Base-by-base conservation (phyloP, 2,113 vertebrate species). In the Corydoras sp. region DNA sequence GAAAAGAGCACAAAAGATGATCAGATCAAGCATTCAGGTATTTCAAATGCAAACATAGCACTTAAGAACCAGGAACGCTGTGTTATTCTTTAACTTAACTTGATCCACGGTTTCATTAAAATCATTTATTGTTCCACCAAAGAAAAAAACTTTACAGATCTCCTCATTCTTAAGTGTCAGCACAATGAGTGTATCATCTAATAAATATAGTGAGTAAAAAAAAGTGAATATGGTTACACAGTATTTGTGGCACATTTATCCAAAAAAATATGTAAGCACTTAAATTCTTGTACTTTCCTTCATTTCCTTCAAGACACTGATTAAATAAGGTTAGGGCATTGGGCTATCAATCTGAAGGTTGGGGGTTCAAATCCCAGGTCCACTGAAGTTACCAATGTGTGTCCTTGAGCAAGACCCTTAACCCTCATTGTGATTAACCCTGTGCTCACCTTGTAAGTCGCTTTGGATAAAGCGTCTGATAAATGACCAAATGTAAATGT, bases 11-110 rank as follows among this genome's bases (percentile, higher is more conserved):
- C 13, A 69, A 73, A 62, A 62, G 65, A 58, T 65, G 68, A 13
- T 76, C 82, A 80, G 82, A 62, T 49, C 76, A 69, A 74, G 76
- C 55, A 55, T n/a, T 61, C 59, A 80, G 30, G 81, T 78, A 86
- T 80, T 84, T 76, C 79, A 86, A 81, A 72, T 79, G 75, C 75
- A 80, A 83, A 75, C 61, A 65, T 55, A 81, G 74, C 53, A 78
- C 48, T 62, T 81, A 76, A 80, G 80, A 84, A 81, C 80, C 1
- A 80, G 62, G 79, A 78, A 69, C 74, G 62, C 48, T 63, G 53
- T 70, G 54, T 73, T 60, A 32, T 4, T 69, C 50, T 48, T n/a
- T 65, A 2, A 7, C 43, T 54, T 32, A 48, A n/a, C 11, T 13
- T 32, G 24, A 31, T 12, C 50, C n/a, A 49, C 51, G 62, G 49